Conservation (phyloP, 1,140 invertebrate species). For the Liolophura sinensis region DNA sequence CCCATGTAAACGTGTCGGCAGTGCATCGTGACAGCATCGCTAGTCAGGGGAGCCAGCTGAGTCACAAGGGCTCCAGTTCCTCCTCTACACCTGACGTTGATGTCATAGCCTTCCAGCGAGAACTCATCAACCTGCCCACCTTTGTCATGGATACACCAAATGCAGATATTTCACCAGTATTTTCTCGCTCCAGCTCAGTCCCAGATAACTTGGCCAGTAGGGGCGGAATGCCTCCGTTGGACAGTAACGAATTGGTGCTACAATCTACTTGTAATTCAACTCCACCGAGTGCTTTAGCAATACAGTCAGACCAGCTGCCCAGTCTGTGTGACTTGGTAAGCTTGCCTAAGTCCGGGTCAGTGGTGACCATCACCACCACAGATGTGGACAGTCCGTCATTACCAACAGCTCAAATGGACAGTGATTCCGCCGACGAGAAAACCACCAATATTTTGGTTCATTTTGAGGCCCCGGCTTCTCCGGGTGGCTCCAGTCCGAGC, state of each 20-base stretch:
- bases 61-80: slow-evolving; percentile 14
- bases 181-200: slow-evolving; percentile 54
- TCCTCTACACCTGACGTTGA: slow-evolving; percentile 38
- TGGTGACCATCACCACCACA: slow-evolving; percentile 49
- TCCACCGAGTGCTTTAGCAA: too few species aligned
- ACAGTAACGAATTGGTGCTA: background rate
- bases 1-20: slow-evolving; percentile 40
- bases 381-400: slow-evolving; percentile 27
- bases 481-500: slow-evolving; percentile 45
- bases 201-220: slow-evolving; percentile 46
- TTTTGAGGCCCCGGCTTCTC: slow-evolving; percentile 51
- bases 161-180: slow-evolving; percentile 45
- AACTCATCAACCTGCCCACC: slow-evolving; percentile 57
- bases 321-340: too few species aligned
- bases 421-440: slow-evolving; percentile 23
- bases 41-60: slow-evolving; percentile 5
- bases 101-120: slow-evolving; percentile 52
- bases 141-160: slow-evolving; percentile 56
- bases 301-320: too few species aligned
- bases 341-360: slow-evolving; percentile 26
- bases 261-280: background rate
- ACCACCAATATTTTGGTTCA: slow-evolving; percentile 50
- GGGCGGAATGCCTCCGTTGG: too few species aligned
- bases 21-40: slow-evolving; percentile 14
- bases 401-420: slow-evolving; percentile 18